A percentile compares a stretch with the other conserved stretches of the same genome.
These are phyloP conservation scores for Zygaena filipendulae DNA, from an alignment of 2,888 invertebrate genomes.

Conservation along the genomic window DNA sequence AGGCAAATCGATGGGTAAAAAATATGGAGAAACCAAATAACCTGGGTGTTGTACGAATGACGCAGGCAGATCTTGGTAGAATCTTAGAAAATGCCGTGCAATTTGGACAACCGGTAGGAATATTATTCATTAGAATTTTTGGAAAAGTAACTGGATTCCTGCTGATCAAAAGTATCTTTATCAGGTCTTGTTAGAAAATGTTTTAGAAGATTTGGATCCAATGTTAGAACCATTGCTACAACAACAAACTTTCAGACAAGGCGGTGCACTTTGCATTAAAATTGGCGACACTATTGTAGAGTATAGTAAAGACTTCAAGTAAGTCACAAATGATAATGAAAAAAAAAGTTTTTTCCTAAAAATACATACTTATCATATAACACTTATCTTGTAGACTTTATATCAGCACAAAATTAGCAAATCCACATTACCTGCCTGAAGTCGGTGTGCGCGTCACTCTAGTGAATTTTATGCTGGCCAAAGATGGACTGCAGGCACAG, in stretches of 20 bases:
- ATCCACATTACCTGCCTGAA: conserved; percentile 95
- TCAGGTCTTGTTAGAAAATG: conserved; percentile 88
- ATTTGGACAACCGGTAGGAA: conserved; percentile 84
- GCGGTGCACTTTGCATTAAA: conserved; percentile 87
- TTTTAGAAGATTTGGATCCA: conserved; percentile 92
- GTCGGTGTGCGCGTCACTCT: conserved; percentile 91
- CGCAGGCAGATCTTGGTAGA: conserved; percentile 84
- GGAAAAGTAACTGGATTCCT: too few relatives aligned
- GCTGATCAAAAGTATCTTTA: background rate
- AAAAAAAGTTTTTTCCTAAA: too few relatives aligned
- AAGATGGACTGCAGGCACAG: conserved; percentile 89
- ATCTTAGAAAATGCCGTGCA: conserved; percentile 88
- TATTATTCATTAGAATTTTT: too few relatives aligned
- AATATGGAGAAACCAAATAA: conserved; percentile 91
- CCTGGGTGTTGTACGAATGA: conserved; percentile 81
- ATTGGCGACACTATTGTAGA: conserved; percentile 92
- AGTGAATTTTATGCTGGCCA: conserved; percentile 93
- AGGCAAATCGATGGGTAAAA: conserved; percentile 94
- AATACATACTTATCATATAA: too few relatives aligned
- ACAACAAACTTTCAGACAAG: conserved; percentile 91
- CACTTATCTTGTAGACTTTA: conserved; percentile 80
- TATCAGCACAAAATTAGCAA: conserved; percentile 92
- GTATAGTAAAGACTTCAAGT: conserved; percentile 87
- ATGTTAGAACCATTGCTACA: conserved; percentile 88
- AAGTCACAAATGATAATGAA: too few relatives aligned